Conservation (phyloP, 2,888 invertebrate genomes). For the Venusia cambrica region DNA sequence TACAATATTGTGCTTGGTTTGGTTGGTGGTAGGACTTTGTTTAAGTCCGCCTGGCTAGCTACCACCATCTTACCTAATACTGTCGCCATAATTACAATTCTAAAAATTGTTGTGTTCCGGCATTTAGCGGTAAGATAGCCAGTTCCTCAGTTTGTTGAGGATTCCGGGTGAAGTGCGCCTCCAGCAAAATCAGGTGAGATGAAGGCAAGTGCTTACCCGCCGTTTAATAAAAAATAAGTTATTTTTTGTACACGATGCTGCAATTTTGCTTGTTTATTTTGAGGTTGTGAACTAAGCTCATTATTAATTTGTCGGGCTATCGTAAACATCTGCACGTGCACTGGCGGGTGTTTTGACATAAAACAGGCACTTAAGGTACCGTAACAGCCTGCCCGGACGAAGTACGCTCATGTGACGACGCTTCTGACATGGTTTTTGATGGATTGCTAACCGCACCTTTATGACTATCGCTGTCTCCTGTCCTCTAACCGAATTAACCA, state of each 20-base stretch:
- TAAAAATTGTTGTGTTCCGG: no score
- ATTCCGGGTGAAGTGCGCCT: no score
- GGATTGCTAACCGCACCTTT: conserved; percentile 42
- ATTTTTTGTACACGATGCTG: conserved; percentile 60
- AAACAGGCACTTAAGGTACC: conserved; percentile 60
- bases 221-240: no score
- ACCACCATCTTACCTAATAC: no score
- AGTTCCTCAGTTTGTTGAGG: no score
- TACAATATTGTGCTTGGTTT: no score
- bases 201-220: no score
- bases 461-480: conserved; percentile 9
- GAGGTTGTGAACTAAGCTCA: conserved; percentile 69
- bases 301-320: conserved; percentile 74
- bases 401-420: conserved; percentile 37
- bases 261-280: conserved; percentile 71
- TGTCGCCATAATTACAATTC: no score
- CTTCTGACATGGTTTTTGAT: conserved; percentile 42
- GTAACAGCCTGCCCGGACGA: conserved; percentile 45
- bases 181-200: no score
- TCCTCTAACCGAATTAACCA: conserved; percentile 4
- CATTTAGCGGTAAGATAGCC: no score
- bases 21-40: no score
- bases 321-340: conserved; percentile 64
- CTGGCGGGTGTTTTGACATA: conserved; percentile 47
- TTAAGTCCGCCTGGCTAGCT: no score